Conservation (phyloP, 2,797 vertebrate species). For the Rallus crepitans region DNA sequence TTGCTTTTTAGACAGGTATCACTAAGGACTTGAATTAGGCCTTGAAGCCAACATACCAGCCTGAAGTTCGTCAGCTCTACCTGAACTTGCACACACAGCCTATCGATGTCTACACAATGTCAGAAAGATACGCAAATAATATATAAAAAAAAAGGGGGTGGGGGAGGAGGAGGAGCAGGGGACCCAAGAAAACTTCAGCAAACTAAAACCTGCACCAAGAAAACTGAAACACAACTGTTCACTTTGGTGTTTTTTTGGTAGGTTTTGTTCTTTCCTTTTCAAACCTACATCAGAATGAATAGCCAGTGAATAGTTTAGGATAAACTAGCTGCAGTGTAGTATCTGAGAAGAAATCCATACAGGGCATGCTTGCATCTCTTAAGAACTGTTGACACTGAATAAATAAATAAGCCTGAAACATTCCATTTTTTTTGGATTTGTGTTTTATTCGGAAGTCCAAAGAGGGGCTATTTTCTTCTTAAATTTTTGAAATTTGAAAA, state of each 20-base stretch:
- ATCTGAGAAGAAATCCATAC: background rate
- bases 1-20: background rate
- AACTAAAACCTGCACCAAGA: background rate
- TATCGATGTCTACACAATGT: background rate
- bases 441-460: background rate
- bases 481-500: background rate
- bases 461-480: fast-evolving
- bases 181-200: no score
- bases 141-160: no score
- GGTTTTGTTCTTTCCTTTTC: background rate
- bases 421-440: background rate
- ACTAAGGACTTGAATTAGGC: background rate
- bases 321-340: background rate
- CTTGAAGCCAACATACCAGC: background rate
- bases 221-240: background rate
- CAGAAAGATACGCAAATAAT: background rate
- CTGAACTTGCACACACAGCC: background rate
- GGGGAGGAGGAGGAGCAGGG: no score
- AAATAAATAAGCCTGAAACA: background rate
- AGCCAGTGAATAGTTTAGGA: background rate
- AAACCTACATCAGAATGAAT: background rate
- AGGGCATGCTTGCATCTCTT: fast-evolving
- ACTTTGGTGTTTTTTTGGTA: no score
- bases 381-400: background rate
- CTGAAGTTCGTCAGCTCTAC: background rate